Percentiles rank a stretch among this genome's conserved stretches.
These are phyloP conservation scores for Terrapene triunguis DNA, from an alignment of 2,113 vertebrate species.

Conservation along the genomic window DNA sequence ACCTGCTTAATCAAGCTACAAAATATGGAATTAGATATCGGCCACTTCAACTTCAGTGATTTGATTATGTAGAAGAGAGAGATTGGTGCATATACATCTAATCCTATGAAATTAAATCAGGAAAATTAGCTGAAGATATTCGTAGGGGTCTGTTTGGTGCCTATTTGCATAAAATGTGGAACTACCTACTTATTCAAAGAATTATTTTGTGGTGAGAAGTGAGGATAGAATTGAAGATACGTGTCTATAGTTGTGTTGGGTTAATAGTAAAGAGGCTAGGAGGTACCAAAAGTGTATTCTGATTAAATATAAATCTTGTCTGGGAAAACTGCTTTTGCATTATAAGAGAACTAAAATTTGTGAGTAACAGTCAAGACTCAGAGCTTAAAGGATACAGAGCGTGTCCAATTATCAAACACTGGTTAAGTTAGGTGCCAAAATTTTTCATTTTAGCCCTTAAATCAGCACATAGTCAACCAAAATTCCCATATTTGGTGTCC, in stretches of 20 bases:
- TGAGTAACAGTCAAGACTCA: conserved; percentile 43
- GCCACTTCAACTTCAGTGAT: conserved; percentile 80
- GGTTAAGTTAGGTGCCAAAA: background rate
- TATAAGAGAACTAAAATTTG: conserved; percentile 10
- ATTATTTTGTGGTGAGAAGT: background rate
- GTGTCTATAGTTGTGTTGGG: conserved; percentile 33
- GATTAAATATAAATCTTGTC: conserved; percentile 43
- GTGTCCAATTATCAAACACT: background rate
- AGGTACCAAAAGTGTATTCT: conserved; percentile 51
- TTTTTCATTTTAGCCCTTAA: background rate
- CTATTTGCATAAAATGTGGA: conserved; percentile 78
- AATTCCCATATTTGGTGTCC: background rate
- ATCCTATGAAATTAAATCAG: conserved; percentile 82
- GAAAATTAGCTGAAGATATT: conserved; percentile 79
- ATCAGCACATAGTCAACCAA: background rate
- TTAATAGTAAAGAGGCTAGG: conserved; percentile 33
- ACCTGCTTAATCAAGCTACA: conserved; percentile 83
- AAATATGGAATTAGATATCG: conserved; percentile 76
- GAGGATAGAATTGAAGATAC: conserved; percentile 49
- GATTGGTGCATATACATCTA: conserved; percentile 79
- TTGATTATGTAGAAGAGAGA: conserved; percentile 77
- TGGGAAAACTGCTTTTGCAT: conserved; percentile 55
- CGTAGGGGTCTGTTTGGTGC: conserved; percentile 73
- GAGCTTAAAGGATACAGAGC: background rate
- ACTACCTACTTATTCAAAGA: conserved; percentile 58